Percentiles rank a stretch among this genome's conserved stretches.
phyloP scores from a whole-genome alignment of 92 coral and sea anemone genomes.

The Chrysogorgia sp. region DNA sequence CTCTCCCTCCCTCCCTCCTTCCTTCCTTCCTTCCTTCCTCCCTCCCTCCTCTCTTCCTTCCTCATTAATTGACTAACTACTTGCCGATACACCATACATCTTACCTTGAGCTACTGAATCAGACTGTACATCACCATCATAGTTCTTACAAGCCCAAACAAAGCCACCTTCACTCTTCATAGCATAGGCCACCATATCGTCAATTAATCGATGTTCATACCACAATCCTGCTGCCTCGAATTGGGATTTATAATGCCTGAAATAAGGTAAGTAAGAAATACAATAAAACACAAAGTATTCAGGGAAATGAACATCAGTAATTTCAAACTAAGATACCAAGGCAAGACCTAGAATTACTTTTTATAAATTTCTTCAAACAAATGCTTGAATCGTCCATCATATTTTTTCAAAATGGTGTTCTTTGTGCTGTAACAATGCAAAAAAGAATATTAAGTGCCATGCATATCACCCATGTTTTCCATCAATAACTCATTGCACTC shows the following conservation, averaged over 20 bases:
- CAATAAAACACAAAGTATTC: neutral
- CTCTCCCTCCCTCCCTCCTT: neutral
- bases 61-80: no score
- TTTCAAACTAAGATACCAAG: no score
- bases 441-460: no score
- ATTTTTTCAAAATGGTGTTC: slow-evolving; percentile 93
- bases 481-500: no score
- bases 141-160: slow-evolving; percentile 99
- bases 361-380: slow-evolving; percentile 92
- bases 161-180: slow-evolving; percentile 96
- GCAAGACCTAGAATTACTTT: slow-evolving; percentile 43
- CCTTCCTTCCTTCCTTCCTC: neutral
- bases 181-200: slow-evolving; percentile 99
- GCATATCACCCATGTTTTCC: no score
- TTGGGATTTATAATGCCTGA: slow-evolving; percentile 74
- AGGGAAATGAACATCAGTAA: neutral
- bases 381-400: slow-evolving; percentile 98
- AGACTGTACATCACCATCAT: slow-evolving; percentile 99
- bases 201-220: slow-evolving; percentile 98
- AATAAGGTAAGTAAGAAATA: neutral
- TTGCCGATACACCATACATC: neutral
- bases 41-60: no score
- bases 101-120: slow-evolving; percentile 99
- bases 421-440: slow-evolving; percentile 69
- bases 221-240: slow-evolving; percentile 82